Percentiles rank a stretch among this genome's conserved stretches.
Evolutionary conservation across 2,113 vertebrate species (phyloP).

Genomic region (Bungarus multicinctus): DNA sequence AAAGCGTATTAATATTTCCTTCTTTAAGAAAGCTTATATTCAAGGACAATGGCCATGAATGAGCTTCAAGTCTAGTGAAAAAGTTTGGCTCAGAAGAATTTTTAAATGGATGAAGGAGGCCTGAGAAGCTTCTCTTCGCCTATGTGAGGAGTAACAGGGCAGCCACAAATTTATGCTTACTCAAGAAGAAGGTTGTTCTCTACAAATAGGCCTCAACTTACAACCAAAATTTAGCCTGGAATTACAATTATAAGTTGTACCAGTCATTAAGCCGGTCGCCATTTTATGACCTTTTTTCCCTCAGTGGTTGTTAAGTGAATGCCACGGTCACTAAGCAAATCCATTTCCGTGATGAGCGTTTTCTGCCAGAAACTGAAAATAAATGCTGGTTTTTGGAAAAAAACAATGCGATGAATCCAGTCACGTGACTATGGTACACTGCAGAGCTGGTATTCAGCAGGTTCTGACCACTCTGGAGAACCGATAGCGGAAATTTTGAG

Average conservation of each 20-base stretch:
- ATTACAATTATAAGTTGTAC: neutral
- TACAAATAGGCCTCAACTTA: neutral
- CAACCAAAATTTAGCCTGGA: neutral
- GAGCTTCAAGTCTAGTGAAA: neutral
- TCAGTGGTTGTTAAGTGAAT: neutral
- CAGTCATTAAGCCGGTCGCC: too few relatives aligned
- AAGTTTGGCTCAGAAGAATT: neutral
- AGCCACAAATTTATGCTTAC: neutral
- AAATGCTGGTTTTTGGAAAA: too few relatives aligned
- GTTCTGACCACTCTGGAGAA: too few relatives aligned
- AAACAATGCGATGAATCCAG: neutral
- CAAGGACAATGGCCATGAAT: neutral
- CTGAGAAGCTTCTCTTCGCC: neutral
- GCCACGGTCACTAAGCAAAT: neutral
- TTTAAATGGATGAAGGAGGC: neutral
- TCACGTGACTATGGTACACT: neutral
- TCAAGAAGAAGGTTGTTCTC: neutral
- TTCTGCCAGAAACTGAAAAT: neutral
- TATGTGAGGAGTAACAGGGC: neutral
- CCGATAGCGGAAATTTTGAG: too few relatives aligned
- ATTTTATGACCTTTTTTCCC: too few relatives aligned
- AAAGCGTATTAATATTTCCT: neutral
- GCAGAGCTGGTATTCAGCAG: too few relatives aligned
- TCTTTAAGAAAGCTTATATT: neutral
- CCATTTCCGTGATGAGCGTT: neutral